Conservation (phyloP, 2,888 invertebrate species). For the Lobophora halterata region DNA sequence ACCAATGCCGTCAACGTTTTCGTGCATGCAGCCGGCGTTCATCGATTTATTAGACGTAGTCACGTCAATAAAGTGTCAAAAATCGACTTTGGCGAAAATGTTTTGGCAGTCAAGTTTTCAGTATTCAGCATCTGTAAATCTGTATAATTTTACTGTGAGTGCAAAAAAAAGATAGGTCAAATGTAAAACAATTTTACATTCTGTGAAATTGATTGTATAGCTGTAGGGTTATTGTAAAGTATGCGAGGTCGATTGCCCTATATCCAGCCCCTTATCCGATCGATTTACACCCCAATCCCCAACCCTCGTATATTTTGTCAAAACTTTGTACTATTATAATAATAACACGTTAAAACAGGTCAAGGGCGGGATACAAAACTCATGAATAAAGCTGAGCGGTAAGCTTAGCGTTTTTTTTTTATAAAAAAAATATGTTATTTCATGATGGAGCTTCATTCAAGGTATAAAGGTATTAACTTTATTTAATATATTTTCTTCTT, state of each 20-base stretch:
- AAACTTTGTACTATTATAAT: conserved; percentile 33
- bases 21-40: no score
- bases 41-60: no score
- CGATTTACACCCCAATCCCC: conserved; percentile 23
- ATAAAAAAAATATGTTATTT: no score
- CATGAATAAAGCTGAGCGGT: conserved; percentile 3
- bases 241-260: conserved; percentile 15
- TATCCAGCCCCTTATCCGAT: conserved; percentile 18
- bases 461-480: neutral
- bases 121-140: no score
- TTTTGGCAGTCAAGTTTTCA: no score
- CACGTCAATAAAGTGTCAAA: no score
- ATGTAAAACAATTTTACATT: no score
- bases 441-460: neutral
- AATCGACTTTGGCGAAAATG: no score
- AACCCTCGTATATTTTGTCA: conserved; percentile 25
- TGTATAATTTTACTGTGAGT: no score
- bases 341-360: conserved; percentile 41
- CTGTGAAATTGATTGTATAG: no score
- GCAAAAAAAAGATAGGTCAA: no score
- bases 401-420: conserved; percentile 1
- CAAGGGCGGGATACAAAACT: conserved; percentile 35
- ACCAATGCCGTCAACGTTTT: no score
- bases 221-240: conserved; percentile 3
- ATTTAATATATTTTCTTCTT: neutral